Base-by-base conservation (phyloP, 64 coral and sea anemone species). In the Catalaphyllia jardinei region DNA sequence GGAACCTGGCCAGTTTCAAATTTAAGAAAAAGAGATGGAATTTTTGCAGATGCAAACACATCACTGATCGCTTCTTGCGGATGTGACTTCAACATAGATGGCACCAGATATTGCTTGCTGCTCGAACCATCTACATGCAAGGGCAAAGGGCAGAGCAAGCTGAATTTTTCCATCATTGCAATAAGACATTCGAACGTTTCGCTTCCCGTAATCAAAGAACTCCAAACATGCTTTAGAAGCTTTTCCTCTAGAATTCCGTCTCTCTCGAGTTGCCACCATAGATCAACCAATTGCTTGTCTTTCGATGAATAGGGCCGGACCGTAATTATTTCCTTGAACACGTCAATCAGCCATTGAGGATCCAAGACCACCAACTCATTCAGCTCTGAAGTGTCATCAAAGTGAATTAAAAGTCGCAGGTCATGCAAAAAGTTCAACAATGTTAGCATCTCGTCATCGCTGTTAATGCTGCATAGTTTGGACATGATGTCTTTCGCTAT, bases 191-290 rank as follows among this genome's bases (percentile, higher is more conserved):
- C 64, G 20, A 30, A 46, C 8, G 80, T 64, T 51, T 65, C 31
- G 24, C 7, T 76, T 0, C 12, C 3, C 5, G 31, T 16, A 46
- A 91, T 28, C 20, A 76, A 29, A 71, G 82, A 24, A 9, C 75
- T 38, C 89, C 89, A 91, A 10, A 84, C 89, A 28, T 91, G 89
- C 2, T 29, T 17, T 8, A 83, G n/a, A 65, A 91, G 80, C 3
- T 76, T 12, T 62, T 31, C 75, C 1, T 72, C 57, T 3, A 91
- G 80, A 0, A 91, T 46, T 77, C 89, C 89, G 0, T 85, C 19
- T 24, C 3, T 50, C 62, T 91, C 89, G 38, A 91, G 80, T 33
- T 42, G 25, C 19, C 24, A 31, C 54, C 54, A 57, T 57, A 57
- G 54, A 16, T 57, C 15, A 14, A 57, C 10, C 1, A 13, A 57